phyloP scores from a whole-genome alignment of 2,888 invertebrate genomes.

The Netelia inedita region DNA sequence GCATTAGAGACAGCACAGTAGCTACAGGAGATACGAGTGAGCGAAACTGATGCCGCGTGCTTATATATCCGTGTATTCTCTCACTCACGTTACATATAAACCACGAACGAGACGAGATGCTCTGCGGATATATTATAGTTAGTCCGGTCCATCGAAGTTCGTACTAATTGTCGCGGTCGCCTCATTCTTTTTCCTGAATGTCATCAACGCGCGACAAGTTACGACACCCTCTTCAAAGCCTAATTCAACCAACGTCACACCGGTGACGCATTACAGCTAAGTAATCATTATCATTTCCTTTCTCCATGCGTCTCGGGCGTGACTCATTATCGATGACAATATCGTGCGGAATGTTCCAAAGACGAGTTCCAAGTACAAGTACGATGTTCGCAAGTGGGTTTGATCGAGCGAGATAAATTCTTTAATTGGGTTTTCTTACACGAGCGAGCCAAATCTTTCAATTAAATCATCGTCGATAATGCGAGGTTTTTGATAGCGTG shows the following conservation, averaged over 20 bases:
- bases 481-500: too few species aligned
- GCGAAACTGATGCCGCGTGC: conserved; percentile 45
- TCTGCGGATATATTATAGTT: conserved; percentile 8
- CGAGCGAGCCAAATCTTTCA: not conserved
- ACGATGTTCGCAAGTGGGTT: not conserved
- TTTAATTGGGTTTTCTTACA: not conserved
- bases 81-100: not conserved
- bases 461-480: too few species aligned
- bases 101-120: not conserved
- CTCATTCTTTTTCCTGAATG: not conserved
- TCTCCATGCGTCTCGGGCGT: conserved; percentile 11
- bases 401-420: not conserved
- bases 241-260: not conserved
- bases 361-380: conserved; percentile 4
- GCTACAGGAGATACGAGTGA: conserved; percentile 46
- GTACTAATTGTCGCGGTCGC: not conserved
- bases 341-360: conserved; percentile 24
- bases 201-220: not conserved
- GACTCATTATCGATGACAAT: conserved; percentile 32
- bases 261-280: not conserved
- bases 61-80: not conserved
- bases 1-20: conserved; percentile 74
- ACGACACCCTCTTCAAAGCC: not conserved
- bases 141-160: conserved; percentile 28
- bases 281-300: conserved; percentile 1